Percentiles rank a stretch among this genome's conserved stretches.
These are phyloP conservation scores for Galerucella pusilla DNA, from an alignment of 2,888 invertebrate species.

Conservation along the genomic window DNA sequence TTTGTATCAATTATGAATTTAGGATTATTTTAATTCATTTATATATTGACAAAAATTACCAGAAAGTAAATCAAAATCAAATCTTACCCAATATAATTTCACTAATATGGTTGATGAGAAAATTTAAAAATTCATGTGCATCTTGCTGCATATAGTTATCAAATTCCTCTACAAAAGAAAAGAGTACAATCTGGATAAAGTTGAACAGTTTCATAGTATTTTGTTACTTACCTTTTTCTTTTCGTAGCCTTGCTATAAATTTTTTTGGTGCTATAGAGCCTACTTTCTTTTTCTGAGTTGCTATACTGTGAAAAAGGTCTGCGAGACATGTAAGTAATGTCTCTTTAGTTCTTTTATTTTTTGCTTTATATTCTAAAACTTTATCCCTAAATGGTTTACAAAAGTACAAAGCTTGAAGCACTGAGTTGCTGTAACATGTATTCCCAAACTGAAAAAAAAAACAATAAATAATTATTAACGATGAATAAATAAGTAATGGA, in stretches of 20 bases:
- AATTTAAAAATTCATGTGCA: conserved; percentile 99
- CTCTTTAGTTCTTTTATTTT: conserved; percentile 95
- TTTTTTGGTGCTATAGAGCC: conserved; percentile 99
- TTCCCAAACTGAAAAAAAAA: conserved; percentile 89
- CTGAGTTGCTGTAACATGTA: conserved; percentile 99
- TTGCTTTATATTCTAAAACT: conserved; percentile 97
- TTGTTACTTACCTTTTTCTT: conserved; percentile 87
- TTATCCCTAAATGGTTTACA: conserved; percentile 99
- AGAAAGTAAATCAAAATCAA: conserved; percentile 45
- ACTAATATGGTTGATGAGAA: conserved; percentile 97
- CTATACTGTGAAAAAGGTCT: conserved; percentile 98
- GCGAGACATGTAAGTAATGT: conserved; percentile 97
- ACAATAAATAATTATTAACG: background rate
- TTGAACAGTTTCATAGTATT: conserved; percentile 11
- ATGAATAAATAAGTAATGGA: background rate
- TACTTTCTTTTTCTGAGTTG: conserved; percentile 99
- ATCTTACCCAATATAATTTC: conserved; percentile 92
- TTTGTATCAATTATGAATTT: too few species aligned
- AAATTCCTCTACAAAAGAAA: conserved; percentile 86
- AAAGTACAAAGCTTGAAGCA: conserved; percentile 98
- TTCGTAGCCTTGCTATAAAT: conserved; percentile 96
- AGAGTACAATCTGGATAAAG: conserved; percentile 1
- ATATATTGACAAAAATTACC: background rate
- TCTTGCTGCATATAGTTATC: conserved; percentile 99
- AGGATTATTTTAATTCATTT: too few species aligned